phyloP scores from a whole-genome alignment of 2,113 vertebrate species.

The Procavia capensis region DNA sequence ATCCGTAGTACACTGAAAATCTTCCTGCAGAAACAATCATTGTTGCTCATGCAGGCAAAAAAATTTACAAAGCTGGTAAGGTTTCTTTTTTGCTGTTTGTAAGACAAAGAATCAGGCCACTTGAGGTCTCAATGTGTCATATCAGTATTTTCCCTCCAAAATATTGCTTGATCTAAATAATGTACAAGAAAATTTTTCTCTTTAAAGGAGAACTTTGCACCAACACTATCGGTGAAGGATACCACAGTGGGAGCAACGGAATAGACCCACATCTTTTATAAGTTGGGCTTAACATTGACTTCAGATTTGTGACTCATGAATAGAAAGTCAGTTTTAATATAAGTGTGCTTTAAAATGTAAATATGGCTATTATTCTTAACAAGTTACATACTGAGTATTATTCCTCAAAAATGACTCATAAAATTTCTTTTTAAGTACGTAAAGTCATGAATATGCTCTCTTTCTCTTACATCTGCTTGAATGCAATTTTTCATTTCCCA shows the following conservation, averaged over 20 bases:
- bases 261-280: conserved; percentile 75
- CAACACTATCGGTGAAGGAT: conserved; percentile 28
- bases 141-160: neutral
- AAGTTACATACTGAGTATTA: conserved; percentile 78
- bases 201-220: conserved; percentile 67
- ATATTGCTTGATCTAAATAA: conserved; percentile 38
- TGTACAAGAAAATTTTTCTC: conserved; percentile 42
- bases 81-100: conserved; percentile 21
- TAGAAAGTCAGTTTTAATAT: conserved; percentile 71
- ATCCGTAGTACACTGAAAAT: conserved; percentile 19
- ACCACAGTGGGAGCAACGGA: neutral
- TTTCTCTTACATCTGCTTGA: conserved; percentile 72
- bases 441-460: conserved; percentile 77
- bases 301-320: conserved; percentile 75
- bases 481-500: conserved; percentile 82
- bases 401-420: conserved; percentile 78
- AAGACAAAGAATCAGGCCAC: neutral
- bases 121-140: neutral
- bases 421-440: conserved; percentile 80
- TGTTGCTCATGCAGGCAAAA: neutral
- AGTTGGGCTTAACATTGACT: conserved; percentile 76
- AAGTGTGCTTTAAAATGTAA: conserved; percentile 68
- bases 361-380: conserved; percentile 77
- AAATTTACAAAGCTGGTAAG: conserved; percentile 27
- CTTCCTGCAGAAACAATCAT: conserved; percentile 21